Evolutionary conservation across 2,888 invertebrate species (phyloP).

Genomic region (Trachelus stipa): DNA sequence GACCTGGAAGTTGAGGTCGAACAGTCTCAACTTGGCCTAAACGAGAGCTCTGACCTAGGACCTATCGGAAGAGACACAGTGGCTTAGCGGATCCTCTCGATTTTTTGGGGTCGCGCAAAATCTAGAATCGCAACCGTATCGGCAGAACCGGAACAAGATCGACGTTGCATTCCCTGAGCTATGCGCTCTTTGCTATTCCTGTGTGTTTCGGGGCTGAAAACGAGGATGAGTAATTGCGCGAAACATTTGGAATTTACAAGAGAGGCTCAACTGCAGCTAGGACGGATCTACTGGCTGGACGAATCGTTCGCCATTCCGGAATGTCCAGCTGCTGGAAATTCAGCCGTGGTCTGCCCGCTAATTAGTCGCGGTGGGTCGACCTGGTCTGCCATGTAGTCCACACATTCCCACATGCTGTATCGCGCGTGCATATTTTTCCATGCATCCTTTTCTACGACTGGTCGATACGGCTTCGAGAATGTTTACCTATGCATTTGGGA

Average conservation of each 20-base stretch:
- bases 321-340: neutral
- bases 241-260: neutral
- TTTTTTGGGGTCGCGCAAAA: no score
- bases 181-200: neutral
- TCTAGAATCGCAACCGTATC: no score
- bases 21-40: no score
- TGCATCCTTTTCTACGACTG: neutral
- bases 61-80: no score
- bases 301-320: neutral
- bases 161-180: neutral
- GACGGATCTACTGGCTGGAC: neutral
- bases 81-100: no score
- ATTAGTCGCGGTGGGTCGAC: neutral
- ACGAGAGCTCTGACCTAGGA: no score
- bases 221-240: neutral
- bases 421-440: neutral
- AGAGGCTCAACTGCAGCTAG: neutral
- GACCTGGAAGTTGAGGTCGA: no score
- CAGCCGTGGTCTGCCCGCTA: neutral
- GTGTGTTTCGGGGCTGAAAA: neutral
- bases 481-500: neutral
- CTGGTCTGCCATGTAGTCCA: neutral
- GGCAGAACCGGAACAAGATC: neutral
- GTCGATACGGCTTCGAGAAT: neutral
- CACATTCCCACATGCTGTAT: neutral